Base-by-base conservation (phyloP, 2,113 vertebrate species). In the Upupa epops region DNA sequence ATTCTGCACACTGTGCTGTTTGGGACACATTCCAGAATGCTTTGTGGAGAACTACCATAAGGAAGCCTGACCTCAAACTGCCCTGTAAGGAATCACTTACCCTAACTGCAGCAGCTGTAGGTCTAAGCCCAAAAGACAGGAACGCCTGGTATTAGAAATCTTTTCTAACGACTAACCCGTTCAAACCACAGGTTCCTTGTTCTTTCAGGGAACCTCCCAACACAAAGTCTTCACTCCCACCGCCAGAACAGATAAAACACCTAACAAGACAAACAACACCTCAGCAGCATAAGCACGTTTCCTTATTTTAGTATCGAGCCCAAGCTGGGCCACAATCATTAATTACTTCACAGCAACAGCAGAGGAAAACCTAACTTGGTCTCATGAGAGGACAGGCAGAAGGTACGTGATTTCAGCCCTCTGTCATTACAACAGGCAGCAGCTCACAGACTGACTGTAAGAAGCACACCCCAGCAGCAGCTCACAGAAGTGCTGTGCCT, bases 91-190 rank as follows among this genome's bases (percentile, higher is more conserved):
- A 90, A 60, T 61, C 63, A 80, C 45, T 77, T 55, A 14, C 5
- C 5, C 0, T 34, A 79, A 60, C 59, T 36, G 59, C 51, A 80
- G 34, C 46, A 72, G 24, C 29, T 13, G 72, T 93, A 94, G 61
- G 37, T 80, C 48, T 64, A 68, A 84, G 51, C 55, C 46, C 92
- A 56, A 71, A 78, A 86, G 63, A 55, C 76, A 91, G 1, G 0
- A 65, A 79, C 12, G 17, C 86, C 82, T 56, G 46, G n/a, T 40
- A 79, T 40, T n/a, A 94, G 28, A 91, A 95, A 92, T 29, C 25
- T 80, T 84, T 95, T 71, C 55, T 81, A 46, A 90, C 55, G 80
- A 76, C 42, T 79, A 71, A 81, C 58, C 8, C 36, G 76, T 54
- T 75, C 78, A 83, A 94, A 94, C 17, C 0, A 4, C 45, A 76